Evolutionary conservation across 2,113 vertebrate species (phyloP).

Genomic region (Coregonus clupeaformis): DNA sequence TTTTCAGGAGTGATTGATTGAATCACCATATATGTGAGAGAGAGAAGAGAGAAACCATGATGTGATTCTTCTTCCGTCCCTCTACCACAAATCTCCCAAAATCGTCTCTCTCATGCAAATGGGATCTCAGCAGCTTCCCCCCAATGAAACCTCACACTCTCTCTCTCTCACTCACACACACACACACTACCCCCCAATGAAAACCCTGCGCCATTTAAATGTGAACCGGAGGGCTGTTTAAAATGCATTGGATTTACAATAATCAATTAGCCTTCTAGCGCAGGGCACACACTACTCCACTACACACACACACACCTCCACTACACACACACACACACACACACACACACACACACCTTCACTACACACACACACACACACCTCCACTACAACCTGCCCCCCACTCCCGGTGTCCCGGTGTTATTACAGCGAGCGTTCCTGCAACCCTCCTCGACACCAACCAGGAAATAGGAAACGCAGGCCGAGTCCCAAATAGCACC

Average conservation of each 20-base stretch:
- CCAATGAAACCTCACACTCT: neutral
- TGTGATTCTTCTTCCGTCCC: neutral
- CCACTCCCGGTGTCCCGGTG: neutral
- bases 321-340: constrained; percentile 19
- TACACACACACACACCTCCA: neutral
- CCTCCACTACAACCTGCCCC: neutral
- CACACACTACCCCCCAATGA: neutral
- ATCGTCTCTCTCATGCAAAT: neutral
- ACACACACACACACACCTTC: constrained; percentile 2
- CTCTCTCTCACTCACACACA: no score
- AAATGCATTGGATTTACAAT: constrained; percentile 38
- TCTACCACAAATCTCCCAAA: neutral
- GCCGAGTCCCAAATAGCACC: no score
- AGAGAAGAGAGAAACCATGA: neutral
- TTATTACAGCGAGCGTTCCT: neutral
- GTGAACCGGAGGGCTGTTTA: constrained; percentile 4
- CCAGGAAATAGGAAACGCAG: no score
- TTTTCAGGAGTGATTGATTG: neutral
- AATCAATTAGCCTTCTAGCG: constrained; percentile 21
- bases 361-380: neutral
- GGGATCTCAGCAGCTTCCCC: no score
- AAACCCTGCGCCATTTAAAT: neutral
- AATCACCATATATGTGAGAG: neutral
- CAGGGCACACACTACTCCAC: constrained; percentile 3
- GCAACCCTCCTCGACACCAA: no score